These are phyloP conservation scores for Oxytorus armatus DNA, from an alignment of 2,888 invertebrate genomes.

Conservation along the genomic window DNA sequence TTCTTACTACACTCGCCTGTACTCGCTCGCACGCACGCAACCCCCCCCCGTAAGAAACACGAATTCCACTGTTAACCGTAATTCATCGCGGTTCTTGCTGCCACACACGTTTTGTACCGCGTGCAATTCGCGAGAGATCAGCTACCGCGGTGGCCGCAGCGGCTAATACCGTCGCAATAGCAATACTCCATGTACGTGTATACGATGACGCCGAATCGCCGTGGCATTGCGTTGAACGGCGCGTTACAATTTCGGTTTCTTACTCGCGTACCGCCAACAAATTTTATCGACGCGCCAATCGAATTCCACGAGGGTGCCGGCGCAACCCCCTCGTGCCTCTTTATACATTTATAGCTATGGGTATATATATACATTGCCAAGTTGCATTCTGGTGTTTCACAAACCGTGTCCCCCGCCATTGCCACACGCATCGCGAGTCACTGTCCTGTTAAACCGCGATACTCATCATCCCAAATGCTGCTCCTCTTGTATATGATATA, in stretches of 20 bases:
- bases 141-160: slow-evolving; percentile 41
- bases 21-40: slow-evolving; percentile 60
- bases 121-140: slow-evolving; percentile 58
- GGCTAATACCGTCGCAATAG: slow-evolving; percentile 46
- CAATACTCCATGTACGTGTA: not conserved
- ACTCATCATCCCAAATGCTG: slow-evolving; percentile 53
- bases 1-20: slow-evolving; percentile 46
- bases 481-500: slow-evolving; percentile 16
- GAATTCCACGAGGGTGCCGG: slow-evolving; percentile 68
- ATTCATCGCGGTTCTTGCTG: slow-evolving; percentile 78
- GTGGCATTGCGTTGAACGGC: slow-evolving; percentile 71
- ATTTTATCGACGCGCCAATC: slow-evolving; percentile 79
- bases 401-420: slow-evolving; percentile 53
- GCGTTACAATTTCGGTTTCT: slow-evolving; percentile 79
- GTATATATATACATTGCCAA: not conserved
- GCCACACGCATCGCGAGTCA: slow-evolving; percentile 65
- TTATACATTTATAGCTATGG: not conserved
- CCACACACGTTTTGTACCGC: slow-evolving; percentile 58
- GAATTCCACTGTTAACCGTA: slow-evolving; percentile 83
- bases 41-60: slow-evolving; percentile 78
- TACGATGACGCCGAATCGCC: slow-evolving; percentile 27
- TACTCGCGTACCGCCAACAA: slow-evolving; percentile 75
- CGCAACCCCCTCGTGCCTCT: slow-evolving; percentile 45
- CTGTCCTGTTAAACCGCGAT: slow-evolving; percentile 53
- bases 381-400: slow-evolving; percentile 53